Conservation (phyloP, 2,888 invertebrate genomes). For the Imbricaverruca yamaguchii region DNA sequence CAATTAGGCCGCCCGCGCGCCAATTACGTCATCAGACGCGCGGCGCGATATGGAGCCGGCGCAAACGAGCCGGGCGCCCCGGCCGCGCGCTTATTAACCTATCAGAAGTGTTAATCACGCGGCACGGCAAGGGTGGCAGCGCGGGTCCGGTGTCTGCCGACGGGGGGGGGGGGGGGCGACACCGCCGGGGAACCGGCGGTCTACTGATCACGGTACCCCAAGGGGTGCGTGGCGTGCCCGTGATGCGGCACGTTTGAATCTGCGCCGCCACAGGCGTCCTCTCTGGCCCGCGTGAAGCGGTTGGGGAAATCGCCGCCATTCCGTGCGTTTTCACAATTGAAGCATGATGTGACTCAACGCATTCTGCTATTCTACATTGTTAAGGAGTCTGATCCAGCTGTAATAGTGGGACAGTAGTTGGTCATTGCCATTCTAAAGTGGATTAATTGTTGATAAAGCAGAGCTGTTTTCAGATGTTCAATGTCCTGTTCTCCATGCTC, state of each 20-base stretch:
- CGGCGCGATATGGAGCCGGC: neutral
- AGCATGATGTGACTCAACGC: no score
- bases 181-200: neutral
- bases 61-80: neutral
- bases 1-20: neutral
- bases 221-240: neutral
- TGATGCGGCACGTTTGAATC: neutral
- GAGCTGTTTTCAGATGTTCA: no score
- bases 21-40: neutral
- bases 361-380: no score
- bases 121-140: neutral
- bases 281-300: no score
- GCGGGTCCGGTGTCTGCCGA: neutral
- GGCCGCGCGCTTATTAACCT: neutral
- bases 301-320: no score
- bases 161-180: neutral
- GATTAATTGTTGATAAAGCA: no score
- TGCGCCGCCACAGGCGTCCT: neutral
- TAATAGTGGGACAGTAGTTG: no score
- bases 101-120: constrained; percentile 7
- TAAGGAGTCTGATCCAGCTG: no score
- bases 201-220: neutral
- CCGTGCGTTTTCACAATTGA: no score
- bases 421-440: no score
- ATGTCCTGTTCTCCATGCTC: no score